Evolutionary conservation across 2,888 invertebrate genomes (phyloP).

Genomic region (Stenodera caucasica): DNA sequence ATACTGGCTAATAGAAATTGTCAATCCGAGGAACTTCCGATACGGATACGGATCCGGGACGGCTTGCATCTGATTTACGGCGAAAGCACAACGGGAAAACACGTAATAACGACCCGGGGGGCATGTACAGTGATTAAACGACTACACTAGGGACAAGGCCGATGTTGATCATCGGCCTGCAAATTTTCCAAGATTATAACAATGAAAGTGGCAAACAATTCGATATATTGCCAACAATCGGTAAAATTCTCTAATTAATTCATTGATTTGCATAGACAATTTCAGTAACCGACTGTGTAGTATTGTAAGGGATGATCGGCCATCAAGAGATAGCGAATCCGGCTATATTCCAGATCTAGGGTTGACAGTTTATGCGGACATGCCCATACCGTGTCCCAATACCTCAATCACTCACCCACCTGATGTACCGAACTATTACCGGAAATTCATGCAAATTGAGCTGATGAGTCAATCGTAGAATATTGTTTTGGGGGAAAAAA

Average conservation of each 20-base stretch:
- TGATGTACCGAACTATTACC: constrained; percentile 50
- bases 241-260: constrained; percentile 12
- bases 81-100: constrained; percentile 50
- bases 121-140: constrained; percentile 27
- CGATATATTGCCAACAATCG: constrained; percentile 10
- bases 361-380: constrained; percentile 44
- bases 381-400: constrained; percentile 54
- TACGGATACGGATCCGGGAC: constrained; percentile 33
- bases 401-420: constrained; percentile 54
- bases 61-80: constrained; percentile 52
- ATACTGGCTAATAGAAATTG: constrained; percentile 53
- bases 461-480: constrained; percentile 10
- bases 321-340: constrained; percentile 10
- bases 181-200: too few relatives aligned
- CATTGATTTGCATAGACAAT: constrained; percentile 18
- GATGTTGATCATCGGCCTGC: background rate
- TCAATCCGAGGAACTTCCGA: constrained; percentile 46
- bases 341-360: constrained; percentile 21
- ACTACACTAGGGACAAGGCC: constrained; percentile 20
- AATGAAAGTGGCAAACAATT: constrained; percentile 13
- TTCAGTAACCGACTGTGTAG: constrained; percentile 4
- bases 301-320: constrained; percentile 8
- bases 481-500: too few relatives aligned
- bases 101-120: constrained; percentile 44
- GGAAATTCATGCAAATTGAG: constrained; percentile 52